Evolutionary conservation across 2,797 vertebrate species (phyloP).

Genomic region (Aeoliscus strigatus): DNA sequence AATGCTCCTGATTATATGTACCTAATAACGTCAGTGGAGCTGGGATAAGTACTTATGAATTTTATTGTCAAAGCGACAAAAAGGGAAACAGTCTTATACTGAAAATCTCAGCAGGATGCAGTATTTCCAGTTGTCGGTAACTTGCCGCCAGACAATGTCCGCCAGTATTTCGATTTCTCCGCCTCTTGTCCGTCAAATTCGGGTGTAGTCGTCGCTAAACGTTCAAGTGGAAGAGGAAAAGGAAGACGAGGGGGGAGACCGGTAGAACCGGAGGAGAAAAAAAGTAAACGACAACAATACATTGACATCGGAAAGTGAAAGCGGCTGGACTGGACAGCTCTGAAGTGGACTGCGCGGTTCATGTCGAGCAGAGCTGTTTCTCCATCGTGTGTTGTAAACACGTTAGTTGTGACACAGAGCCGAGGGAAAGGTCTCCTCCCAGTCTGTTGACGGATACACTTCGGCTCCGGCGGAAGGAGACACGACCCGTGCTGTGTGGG

Average conservation of each 20-base stretch:
- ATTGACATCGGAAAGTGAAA: conserved; percentile 27
- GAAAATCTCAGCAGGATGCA: conserved; percentile 24
- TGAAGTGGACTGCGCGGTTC: conserved; percentile 22
- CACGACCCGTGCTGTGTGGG: conserved; percentile 31
- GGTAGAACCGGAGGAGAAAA: conserved; percentile 8
- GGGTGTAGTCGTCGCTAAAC: conserved; percentile 56
- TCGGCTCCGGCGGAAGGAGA: conserved; percentile 42
- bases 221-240: conserved; percentile 43
- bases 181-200: conserved; percentile 51
- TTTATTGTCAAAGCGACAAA: no score
- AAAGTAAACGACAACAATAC: conserved; percentile 29
- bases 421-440: conserved; percentile 64
- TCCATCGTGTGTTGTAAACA: conserved; percentile 34
- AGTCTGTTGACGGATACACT: conserved; percentile 63
- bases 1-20: no score
- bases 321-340: conserved; percentile 8
- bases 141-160: conserved; percentile 21
- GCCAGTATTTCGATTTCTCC: conserved; percentile 37
- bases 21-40: no score
- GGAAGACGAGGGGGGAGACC: conserved; percentile 13
- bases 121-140: accelerated
- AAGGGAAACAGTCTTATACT: conserved; percentile 33
- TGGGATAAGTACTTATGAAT: no score
- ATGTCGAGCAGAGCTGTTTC: conserved; percentile 7
- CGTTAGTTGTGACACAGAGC: conserved; percentile 43